Evolutionary conservation across 2,113 vertebrate genomes (phyloP).

Genomic region (Sigmodon hispidus): DNA sequence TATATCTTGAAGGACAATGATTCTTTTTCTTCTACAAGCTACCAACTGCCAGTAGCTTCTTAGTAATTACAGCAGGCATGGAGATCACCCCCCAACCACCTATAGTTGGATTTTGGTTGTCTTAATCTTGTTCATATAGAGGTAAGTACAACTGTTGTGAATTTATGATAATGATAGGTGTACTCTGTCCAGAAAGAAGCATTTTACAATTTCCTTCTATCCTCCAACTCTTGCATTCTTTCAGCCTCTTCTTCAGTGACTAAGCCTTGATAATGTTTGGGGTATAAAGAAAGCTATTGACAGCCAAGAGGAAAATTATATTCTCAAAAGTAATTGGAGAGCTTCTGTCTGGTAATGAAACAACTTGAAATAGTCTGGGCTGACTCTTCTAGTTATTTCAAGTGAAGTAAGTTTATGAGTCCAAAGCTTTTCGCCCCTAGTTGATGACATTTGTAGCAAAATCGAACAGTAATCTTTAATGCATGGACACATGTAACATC

Average conservation of each 20-base stretch:
- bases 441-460: no score
- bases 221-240: background rate
- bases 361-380: constrained; percentile 57
- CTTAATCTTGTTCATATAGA: background rate
- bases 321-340: constrained; percentile 57
- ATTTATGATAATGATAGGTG: background rate
- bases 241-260: background rate
- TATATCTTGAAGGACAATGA: background rate
- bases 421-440: no score
- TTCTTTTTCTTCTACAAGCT: background rate
- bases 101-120: background rate
- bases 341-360: constrained; percentile 45
- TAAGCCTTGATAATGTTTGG: background rate
- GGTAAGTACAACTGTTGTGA: background rate
- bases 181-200: background rate
- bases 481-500: no score
- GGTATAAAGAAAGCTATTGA: no score
- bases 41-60: background rate
- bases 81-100: background rate
- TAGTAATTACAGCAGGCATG: background rate
- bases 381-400: no score
- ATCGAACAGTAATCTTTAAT: no score
- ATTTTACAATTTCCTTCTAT: no score
- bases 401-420: no score
- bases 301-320: constrained; percentile 55